Evolutionary conservation across 2,797 vertebrate species (phyloP), one percentile per base, ranked within the genome.

Genomic region (Cetoscarus ocellatus): DNA sequence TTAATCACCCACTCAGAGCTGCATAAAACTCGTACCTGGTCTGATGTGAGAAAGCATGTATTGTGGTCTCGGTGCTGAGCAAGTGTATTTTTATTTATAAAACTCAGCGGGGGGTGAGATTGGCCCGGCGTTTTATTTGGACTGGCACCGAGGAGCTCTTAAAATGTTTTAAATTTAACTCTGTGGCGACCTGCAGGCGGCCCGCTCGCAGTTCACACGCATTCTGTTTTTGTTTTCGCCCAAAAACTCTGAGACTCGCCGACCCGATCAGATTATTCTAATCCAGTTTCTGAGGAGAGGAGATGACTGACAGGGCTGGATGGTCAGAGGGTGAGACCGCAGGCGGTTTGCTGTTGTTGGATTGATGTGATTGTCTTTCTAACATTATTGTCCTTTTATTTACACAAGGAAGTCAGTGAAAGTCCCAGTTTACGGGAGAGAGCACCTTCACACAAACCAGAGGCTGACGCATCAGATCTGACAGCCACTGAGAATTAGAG

Each of bases 11-110:
- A 27, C 63, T 55, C 50, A 38, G 39, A 52, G 40, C 34, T 57
- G 57, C 18, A n/a, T 80, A 58, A 79, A 73, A 61, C 53, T 12
- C 56, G 6, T 54, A 62, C 61, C 64, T 50, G 69, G 50, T 57
- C 66, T 44, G 53, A 61, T 54, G 55, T 57, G 52, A 84, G 69
- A 80, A 73, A 68, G 69, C 64, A 68, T 43, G 72, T 78, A 70
- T 75, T 85, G 64, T 74, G 43, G 39, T 44, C 11, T 27, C 73
- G 78, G 44, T 79, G 83, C 80, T 80, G 81, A 82, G 75, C 63
- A 69, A 71, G 82, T 80, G 79, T 70, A 40, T 82, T 80, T 78
- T 61, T 80, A 65, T 83, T 76, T 66, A 59, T 76, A 52, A 86
- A 72, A 56, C 14, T 13, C 53, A 70, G 75, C 15, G 3, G 63